Conservation (phyloP, 1,140 invertebrate species). For the Drosophila eugracilis region DNA sequence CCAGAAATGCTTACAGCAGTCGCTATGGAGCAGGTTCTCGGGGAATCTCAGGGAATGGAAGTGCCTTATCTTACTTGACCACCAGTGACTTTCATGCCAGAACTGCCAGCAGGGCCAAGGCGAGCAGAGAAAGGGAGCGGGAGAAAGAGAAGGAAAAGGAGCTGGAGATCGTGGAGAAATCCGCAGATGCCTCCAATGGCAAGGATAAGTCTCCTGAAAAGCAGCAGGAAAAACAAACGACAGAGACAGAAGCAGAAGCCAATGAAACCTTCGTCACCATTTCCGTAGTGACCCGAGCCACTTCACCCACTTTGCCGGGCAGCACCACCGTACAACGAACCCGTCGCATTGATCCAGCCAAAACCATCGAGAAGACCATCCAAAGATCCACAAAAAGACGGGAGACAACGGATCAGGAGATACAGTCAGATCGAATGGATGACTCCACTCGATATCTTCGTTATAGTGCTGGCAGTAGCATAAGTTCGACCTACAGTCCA, state of each 20-base stretch:
- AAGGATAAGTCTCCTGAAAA: slow-evolving; percentile 16
- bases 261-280: slow-evolving; percentile 86
- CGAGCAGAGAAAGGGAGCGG: slow-evolving; percentile 65
- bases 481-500: slow-evolving; percentile 88
- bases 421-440: slow-evolving; percentile 89
- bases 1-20: slow-evolving; percentile 58
- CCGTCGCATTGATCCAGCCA: slow-evolving; percentile 89
- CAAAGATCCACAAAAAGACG: slow-evolving; percentile 86
- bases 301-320: slow-evolving; percentile 90
- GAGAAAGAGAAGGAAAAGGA: slow-evolving; percentile 42
- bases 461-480: slow-evolving; percentile 86
- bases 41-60: slow-evolving; percentile 48
- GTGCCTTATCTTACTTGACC: slow-evolving; percentile 72
- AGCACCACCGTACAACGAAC: slow-evolving; percentile 87
- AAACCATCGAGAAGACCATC: slow-evolving; percentile 89
- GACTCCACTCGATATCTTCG: slow-evolving; percentile 87
- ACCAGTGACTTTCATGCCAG: slow-evolving; percentile 78
- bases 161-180: slow-evolving; percentile 6
- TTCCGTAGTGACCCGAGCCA: slow-evolving; percentile 89
- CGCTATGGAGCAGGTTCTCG: slow-evolving; percentile 44
- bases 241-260: background rate
- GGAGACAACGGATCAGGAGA: slow-evolving; percentile 88
- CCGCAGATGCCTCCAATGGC: slow-evolving; percentile 1
- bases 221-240: background rate
- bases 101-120: slow-evolving; percentile 69